A percentile compares a stretch with the other conserved stretches of the same genome.
phyloP scores from a whole-genome alignment of 1,140 invertebrate genomes.

The Dinoponera quadriceps region DNA sequence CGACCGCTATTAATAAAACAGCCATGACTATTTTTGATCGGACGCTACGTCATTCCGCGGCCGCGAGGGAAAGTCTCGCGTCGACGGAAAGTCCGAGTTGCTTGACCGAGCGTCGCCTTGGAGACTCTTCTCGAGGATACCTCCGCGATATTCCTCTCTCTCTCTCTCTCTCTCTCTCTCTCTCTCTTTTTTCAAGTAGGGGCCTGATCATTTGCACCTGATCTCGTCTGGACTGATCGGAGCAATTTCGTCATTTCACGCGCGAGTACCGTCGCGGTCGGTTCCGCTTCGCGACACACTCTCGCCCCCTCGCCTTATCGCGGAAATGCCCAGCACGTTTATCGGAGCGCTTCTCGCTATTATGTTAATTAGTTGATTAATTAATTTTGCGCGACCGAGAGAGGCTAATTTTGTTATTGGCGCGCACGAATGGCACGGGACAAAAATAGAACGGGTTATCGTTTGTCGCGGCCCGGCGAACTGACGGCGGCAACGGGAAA shows the following conservation, averaged over 20 bases:
- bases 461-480: not conserved
- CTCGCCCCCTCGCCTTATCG: slow-evolving; percentile 2
- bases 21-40: slow-evolving; percentile 66
- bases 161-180: not conserved
- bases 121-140: slow-evolving; percentile 50
- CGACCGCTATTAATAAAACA: slow-evolving; percentile 66
- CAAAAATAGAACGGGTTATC: slow-evolving; percentile 53
- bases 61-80: not conserved
- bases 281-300: not conserved
- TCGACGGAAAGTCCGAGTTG: slow-evolving; percentile 40
- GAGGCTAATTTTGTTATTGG: not conserved
- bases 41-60: slow-evolving; percentile 17
- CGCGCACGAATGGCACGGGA: not conserved
- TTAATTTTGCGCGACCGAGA: not conserved
- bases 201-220: too few species aligned
- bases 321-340: not conserved
- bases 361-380: slow-evolving; percentile 4
- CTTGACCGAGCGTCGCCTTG: slow-evolving; percentile 51
- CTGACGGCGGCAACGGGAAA: not conserved
- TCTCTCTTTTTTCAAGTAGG: too few species aligned
- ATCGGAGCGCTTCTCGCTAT: not conserved
- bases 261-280: not conserved
- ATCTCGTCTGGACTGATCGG: too few species aligned
- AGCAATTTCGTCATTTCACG: not conserved
- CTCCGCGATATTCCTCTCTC: slow-evolving; percentile 19